Conservation (phyloP, 2,797 vertebrate species). For the Leptatherina wallacei region DNA sequence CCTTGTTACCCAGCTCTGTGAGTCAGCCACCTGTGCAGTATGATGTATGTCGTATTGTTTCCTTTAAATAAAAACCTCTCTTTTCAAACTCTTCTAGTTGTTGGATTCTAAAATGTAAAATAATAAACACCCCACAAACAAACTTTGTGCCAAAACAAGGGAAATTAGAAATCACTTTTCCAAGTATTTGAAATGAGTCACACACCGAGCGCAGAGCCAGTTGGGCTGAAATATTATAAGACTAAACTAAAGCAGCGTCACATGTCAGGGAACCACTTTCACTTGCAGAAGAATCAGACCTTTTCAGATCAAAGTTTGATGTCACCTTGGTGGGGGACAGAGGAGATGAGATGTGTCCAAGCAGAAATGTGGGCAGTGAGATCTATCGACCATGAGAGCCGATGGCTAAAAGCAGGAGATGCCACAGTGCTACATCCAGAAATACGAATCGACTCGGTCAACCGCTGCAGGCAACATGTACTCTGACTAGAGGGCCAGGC, state of each 20-base stretch:
- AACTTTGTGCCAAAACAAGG: too few relatives aligned
- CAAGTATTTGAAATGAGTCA: neutral
- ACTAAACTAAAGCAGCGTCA: neutral
- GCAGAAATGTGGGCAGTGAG: slow-evolving; percentile 18
- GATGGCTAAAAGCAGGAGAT: slow-evolving; percentile 21
- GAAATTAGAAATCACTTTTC: too few relatives aligned
- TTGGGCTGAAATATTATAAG: neutral
- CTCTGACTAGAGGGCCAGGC: slow-evolving; percentile 15
- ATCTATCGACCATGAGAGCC: slow-evolving; percentile 33
- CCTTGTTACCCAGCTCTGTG: neutral
- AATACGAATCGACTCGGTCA: slow-evolving; percentile 32
- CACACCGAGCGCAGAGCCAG: neutral
- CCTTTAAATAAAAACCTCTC: neutral
- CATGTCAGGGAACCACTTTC: neutral
- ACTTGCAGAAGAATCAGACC: neutral
- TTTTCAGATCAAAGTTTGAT: neutral
- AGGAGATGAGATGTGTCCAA: slow-evolving; percentile 14
- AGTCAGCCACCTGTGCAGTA: neutral
- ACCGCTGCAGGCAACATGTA: slow-evolving; percentile 13
- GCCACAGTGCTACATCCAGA: slow-evolving; percentile 20
- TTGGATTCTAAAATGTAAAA: neutral
- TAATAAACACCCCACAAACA: neutral
- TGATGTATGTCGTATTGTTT: neutral
- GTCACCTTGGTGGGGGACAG: slow-evolving; percentile 29
- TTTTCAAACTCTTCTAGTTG: neutral